Evolutionary conservation across 1,140 invertebrate species (phyloP).

Genomic region (Phymastichus coffea): DNA sequence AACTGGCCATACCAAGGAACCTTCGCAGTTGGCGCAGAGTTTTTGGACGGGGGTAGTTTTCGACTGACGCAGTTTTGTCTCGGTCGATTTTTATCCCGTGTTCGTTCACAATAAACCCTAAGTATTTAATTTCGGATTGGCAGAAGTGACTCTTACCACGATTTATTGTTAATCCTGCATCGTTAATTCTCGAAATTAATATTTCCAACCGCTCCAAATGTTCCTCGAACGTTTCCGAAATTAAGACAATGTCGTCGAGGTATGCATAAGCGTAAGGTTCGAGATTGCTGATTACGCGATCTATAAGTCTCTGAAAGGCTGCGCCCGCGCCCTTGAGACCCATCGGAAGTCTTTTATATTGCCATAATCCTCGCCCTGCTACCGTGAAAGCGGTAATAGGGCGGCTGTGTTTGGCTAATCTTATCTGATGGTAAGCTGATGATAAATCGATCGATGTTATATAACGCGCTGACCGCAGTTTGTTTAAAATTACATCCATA

Average conservation of each 20-base stretch:
- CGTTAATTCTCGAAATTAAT: constrained; percentile 39
- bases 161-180: constrained; percentile 43
- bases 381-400: constrained; percentile 47
- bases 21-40: constrained; percentile 35
- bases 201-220: constrained; percentile 42
- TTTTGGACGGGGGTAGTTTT: constrained; percentile 35
- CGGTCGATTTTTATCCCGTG: constrained; percentile 7
- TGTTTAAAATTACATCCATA: constrained; percentile 54
- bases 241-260: constrained; percentile 51
- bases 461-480: constrained; percentile 40
- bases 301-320: constrained; percentile 48
- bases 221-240: constrained; percentile 41
- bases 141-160: constrained; percentile 47
- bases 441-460: constrained; percentile 37
- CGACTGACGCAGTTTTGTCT: constrained; percentile 31
- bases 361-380: constrained; percentile 44
- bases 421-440: background rate
- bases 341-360: constrained; percentile 52
- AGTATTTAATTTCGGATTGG: constrained; percentile 33
- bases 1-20: constrained; percentile 41
- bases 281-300: constrained; percentile 32
- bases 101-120: constrained; percentile 19
- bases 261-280: constrained; percentile 41
- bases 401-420: background rate
- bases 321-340: constrained; percentile 46